Evolutionary conservation across 2,797 vertebrate genomes (phyloP).

Genomic region (Pempheris klunzingeri): DNA sequence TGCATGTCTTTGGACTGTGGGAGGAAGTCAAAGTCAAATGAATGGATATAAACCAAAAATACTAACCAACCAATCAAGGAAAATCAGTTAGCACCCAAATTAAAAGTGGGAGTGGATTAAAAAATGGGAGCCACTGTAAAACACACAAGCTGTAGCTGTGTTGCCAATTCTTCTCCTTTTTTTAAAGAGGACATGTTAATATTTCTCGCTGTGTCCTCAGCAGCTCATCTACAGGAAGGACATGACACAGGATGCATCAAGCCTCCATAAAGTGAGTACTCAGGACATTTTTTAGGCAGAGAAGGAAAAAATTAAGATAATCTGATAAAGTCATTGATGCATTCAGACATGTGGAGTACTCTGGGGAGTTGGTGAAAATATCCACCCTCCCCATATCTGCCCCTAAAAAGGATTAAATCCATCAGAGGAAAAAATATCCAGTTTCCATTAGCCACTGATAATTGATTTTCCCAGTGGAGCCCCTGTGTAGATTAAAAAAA

Average conservation of each 20-base stretch:
- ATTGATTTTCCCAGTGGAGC: constrained; percentile 51
- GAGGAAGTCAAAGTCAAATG: too few species aligned
- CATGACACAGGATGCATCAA: neutral
- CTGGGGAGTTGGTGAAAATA: constrained; percentile 11
- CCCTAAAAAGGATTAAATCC: constrained; percentile 66
- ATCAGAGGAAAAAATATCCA: constrained; percentile 23
- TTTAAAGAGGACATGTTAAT: too few species aligned
- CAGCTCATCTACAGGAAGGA: constrained; percentile 14
- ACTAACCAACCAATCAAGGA: too few species aligned
- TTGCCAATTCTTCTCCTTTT: neutral
- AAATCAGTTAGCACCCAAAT: too few species aligned
- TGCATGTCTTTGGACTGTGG: too few species aligned
- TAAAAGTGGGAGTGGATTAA: too few species aligned
- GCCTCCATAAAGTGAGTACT: neutral
- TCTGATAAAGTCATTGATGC: constrained; percentile 46
- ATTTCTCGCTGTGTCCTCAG: neutral
- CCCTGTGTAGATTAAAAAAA: constrained; percentile 25
- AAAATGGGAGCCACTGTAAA: too few species aligned
- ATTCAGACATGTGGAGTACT: constrained; percentile 32
- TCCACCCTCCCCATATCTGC: neutral
- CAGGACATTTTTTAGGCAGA: neutral
- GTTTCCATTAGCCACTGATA: constrained; percentile 50
- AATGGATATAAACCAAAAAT: too few species aligned
- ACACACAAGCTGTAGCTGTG: neutral
- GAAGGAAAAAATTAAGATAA: constrained; percentile 18